These are phyloP conservation scores for Deilephila porcellus DNA, from an alignment of 2,888 invertebrate genomes.

Conservation along the genomic window DNA sequence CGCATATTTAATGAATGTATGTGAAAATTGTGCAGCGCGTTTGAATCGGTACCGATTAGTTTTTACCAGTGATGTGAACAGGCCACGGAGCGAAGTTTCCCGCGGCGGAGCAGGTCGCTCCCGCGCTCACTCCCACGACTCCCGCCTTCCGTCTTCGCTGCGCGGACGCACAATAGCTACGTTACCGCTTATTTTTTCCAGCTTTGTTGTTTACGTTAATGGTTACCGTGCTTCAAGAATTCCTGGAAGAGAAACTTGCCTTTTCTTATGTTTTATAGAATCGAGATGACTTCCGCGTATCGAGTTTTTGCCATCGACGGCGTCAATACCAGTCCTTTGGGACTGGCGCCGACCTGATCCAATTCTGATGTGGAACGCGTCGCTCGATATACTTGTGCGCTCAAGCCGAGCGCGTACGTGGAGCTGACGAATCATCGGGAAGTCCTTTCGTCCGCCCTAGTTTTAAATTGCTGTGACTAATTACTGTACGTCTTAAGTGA, in stretches of 20 bases:
- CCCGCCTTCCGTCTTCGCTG: slow-evolving; percentile 71
- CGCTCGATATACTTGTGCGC: slow-evolving; percentile 40
- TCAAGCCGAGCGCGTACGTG: slow-evolving; percentile 37
- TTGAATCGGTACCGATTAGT: slow-evolving; percentile 42
- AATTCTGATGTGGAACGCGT: slow-evolving; percentile 59
- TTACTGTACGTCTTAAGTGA: slow-evolving; percentile 26
- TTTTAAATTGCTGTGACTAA: slow-evolving; percentile 35
- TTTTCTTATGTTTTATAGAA: slow-evolving; percentile 68
- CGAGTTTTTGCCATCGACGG: slow-evolving; percentile 57
- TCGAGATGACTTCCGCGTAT: slow-evolving; percentile 72
- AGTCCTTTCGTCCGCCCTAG: slow-evolving; percentile 40
- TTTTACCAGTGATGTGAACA: slow-evolving; percentile 54
- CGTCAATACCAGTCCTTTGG: slow-evolving; percentile 61
- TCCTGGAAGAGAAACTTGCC: slow-evolving; percentile 77
- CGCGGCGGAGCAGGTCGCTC: slow-evolving; percentile 67
- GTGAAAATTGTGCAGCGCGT: slow-evolving; percentile 42
- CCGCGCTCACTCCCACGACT: slow-evolving; percentile 72
- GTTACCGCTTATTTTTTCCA: slow-evolving; percentile 73
- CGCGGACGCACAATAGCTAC: slow-evolving; percentile 73
- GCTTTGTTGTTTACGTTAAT: slow-evolving; percentile 72
- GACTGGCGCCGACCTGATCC: slow-evolving; percentile 60
- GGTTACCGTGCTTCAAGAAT: slow-evolving; percentile 66
- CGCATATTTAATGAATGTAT: slow-evolving; percentile 37
- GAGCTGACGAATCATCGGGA: slow-evolving; percentile 41
- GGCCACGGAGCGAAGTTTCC: slow-evolving; percentile 65